Evolutionary conservation across 2,888 invertebrate species (phyloP).

Genomic region (Drosophila peninsularis): DNA sequence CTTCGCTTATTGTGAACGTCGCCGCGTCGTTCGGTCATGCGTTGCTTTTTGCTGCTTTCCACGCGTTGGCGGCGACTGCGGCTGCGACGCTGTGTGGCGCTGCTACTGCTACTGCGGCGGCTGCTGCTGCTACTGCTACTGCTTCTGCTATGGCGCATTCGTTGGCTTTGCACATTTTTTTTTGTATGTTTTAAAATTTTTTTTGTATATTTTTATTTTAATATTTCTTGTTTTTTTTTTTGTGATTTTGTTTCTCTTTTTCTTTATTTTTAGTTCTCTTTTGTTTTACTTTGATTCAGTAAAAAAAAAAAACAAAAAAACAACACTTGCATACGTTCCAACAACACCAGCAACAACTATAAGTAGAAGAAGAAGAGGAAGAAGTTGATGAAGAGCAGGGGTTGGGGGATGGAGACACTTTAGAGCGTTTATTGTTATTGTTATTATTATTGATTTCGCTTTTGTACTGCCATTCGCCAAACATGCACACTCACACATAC

Average conservation of each 20-base stretch:
- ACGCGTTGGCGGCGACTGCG: constrained; percentile 62
- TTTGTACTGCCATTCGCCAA: constrained; percentile 29
- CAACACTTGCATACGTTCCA: constrained; percentile 28
- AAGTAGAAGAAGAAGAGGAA: constrained; percentile 21
- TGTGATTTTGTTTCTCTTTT: constrained; percentile 10
- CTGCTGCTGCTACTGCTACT: constrained; percentile 29
- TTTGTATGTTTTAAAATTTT: not conserved
- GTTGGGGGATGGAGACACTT: constrained; percentile 13
- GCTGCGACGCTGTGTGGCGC: constrained; percentile 53
- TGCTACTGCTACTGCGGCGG: constrained; percentile 40
- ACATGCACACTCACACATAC: not conserved
- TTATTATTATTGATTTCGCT: constrained; percentile 69
- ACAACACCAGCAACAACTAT: constrained; percentile 32
- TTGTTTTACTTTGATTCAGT: constrained; percentile 13
- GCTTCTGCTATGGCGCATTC: constrained; percentile 49
- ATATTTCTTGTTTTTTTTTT: constrained; percentile 6
- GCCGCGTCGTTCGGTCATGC: constrained; percentile 57
- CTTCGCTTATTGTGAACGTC: constrained; percentile 4
- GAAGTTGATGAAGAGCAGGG: not conserved
- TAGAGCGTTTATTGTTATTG: constrained; percentile 54
- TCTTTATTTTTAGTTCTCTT: constrained; percentile 19
- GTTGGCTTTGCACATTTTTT: constrained; percentile 48
- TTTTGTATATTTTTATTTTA: constrained; percentile 11
- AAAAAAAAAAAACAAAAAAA: constrained; percentile 7
- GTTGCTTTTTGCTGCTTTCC: constrained; percentile 50